phyloP scores from a whole-genome alignment of 2,797 vertebrate genomes.

The Telmatherina bonti region DNA sequence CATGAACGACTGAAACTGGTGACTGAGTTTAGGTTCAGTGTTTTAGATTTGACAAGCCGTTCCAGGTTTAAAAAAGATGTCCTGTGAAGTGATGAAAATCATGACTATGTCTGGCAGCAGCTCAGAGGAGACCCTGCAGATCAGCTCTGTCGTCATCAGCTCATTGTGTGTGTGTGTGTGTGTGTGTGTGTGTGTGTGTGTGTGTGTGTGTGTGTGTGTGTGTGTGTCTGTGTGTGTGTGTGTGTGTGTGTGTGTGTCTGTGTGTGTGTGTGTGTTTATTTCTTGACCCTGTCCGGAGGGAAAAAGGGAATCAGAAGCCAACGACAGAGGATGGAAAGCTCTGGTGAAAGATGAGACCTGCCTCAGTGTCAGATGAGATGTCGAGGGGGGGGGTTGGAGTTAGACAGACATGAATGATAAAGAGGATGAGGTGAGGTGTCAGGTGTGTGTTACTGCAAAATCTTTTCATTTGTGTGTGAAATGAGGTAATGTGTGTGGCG shows the following conservation, averaged over 20 bases:
- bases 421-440: not conserved
- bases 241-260: slow-evolving; percentile 13
- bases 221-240: slow-evolving; percentile 32
- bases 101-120: not conserved
- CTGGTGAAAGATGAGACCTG: not conserved
- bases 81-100: not conserved
- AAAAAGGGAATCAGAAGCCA: slow-evolving; percentile 25
- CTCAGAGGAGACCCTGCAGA: slow-evolving; percentile 46
- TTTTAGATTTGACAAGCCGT: not conserved
- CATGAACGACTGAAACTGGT: not conserved
- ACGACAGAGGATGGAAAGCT: slow-evolving; percentile 1
- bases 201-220: slow-evolving; percentile 16
- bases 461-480: slow-evolving; percentile 18
- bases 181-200: slow-evolving; percentile 32
- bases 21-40: not conserved
- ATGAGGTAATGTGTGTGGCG: not conserved
- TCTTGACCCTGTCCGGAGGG: slow-evolving; percentile 27
- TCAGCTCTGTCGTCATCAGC: slow-evolving; percentile 55
- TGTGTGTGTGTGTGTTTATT: slow-evolving; percentile 37
- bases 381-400: not conserved
- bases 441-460: not conserved
- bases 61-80: not conserved
- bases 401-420: not conserved
- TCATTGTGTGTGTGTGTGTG: slow-evolving; percentile 22
- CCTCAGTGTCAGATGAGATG: not conserved